Percentiles rank a stretch among this genome's conserved stretches.
Evolutionary conservation across 2,113 vertebrate genomes (phyloP).

Genomic region (Paraplagusia blochii): DNA sequence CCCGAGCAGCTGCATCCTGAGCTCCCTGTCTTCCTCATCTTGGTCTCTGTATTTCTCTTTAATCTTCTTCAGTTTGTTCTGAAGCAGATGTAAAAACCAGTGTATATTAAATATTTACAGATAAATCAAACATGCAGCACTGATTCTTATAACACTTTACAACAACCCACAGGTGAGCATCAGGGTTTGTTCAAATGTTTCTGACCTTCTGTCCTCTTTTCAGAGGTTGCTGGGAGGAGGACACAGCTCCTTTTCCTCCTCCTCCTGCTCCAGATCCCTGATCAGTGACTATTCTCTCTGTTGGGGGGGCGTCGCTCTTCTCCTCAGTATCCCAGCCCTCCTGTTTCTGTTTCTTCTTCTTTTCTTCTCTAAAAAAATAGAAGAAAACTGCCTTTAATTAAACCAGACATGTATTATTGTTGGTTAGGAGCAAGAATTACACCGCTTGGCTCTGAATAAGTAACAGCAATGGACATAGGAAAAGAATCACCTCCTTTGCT

Average conservation of each 20-base stretch:
- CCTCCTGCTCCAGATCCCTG: constrained; percentile 58
- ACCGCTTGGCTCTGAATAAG: no score
- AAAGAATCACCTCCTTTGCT: constrained; percentile 94
- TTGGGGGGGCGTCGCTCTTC: constrained; percentile 40
- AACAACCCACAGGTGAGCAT: no score
- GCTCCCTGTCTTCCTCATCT: constrained; percentile 94
- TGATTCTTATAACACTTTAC: no score
- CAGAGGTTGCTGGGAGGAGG: constrained; percentile 72
- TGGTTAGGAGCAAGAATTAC: no score
- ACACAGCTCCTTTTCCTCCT: constrained; percentile 27
- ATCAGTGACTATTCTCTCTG: constrained; percentile 22
- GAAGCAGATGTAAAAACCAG: constrained; percentile 12
- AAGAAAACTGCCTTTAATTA: background rate
- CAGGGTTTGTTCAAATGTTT: no score
- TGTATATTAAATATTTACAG: no score
- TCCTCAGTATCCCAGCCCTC: constrained; percentile 53
- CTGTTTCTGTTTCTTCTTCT: constrained; percentile 84
- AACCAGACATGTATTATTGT: background rate
- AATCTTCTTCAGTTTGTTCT: constrained; percentile 99
- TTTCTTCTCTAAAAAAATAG: constrained; percentile 81
- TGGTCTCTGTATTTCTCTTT: constrained; percentile 98
- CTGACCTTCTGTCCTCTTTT: constrained; percentile 92
- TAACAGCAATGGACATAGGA: no score
- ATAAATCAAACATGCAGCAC: no score
- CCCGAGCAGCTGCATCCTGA: constrained; percentile 95